Conservation (phyloP, 2,888 invertebrate species). For the Patella ulyssiponensis region DNA sequence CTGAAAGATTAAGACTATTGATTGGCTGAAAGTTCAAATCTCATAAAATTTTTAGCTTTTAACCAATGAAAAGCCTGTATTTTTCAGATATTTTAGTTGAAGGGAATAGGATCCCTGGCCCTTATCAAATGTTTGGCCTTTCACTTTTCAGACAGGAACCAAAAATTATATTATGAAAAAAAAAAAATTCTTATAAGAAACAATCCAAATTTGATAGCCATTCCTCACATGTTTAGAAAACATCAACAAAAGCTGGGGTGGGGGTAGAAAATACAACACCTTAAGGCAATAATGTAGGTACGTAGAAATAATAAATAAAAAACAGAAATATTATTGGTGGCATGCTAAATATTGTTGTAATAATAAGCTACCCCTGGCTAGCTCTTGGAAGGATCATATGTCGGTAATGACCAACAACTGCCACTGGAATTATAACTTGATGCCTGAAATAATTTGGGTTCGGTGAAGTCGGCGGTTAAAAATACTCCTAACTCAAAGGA, state of each 20-base stretch:
- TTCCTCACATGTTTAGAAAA: neutral
- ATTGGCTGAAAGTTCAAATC: too few species aligned
- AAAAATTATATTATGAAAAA: neutral
- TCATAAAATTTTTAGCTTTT: too few species aligned
- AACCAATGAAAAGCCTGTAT: too few species aligned
- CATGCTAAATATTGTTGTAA: neutral
- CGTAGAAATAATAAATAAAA: neutral
- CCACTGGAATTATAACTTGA: constrained; percentile 34
- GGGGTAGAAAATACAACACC: neutral
- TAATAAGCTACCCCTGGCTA: constrained; percentile 26
- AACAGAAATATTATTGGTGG: neutral
- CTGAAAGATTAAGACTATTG: too few species aligned
- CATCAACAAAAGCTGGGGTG: neutral
- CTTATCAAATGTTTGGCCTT: too few species aligned
- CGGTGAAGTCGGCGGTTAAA: too few species aligned
- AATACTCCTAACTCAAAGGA: too few species aligned
- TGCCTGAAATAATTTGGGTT: neutral
- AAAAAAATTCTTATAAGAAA: neutral
- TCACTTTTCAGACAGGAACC: too few species aligned
- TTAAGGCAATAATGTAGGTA: neutral
- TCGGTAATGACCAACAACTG: constrained; percentile 46
- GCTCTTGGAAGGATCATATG: constrained; percentile 44
- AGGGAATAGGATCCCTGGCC: too few species aligned
- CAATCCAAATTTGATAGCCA: neutral
- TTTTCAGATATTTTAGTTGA: too few species aligned